Evolutionary conservation across 2,113 vertebrate species (phyloP).

Genomic region (Pristiophorus japonicus): DNA sequence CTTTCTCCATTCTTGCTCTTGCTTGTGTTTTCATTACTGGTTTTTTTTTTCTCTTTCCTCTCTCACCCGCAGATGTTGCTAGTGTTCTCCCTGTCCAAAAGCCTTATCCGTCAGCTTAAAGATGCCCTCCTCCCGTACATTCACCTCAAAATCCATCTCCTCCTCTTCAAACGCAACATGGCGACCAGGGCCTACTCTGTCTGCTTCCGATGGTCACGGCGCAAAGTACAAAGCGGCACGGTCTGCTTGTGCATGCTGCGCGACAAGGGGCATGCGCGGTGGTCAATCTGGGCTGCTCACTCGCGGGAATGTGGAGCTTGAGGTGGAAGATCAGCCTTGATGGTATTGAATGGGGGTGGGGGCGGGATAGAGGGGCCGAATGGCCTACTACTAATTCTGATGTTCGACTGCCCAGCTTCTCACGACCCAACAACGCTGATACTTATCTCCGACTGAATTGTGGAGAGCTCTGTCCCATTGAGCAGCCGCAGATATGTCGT

Average conservation of each 20-base stretch:
- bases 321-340: too few species aligned
- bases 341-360: too few species aligned
- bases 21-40: slow-evolving; percentile 43
- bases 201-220: slow-evolving; percentile 40
- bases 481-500: neutral
- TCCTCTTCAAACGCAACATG: slow-evolving; percentile 52
- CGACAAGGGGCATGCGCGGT: neutral
- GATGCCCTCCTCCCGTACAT: slow-evolving; percentile 65
- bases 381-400: too few species aligned
- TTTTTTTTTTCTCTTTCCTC: slow-evolving; percentile 42
- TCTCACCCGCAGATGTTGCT: slow-evolving; percentile 67
- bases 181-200: neutral
- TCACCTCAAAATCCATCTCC: slow-evolving; percentile 65
- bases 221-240: slow-evolving; percentile 45
- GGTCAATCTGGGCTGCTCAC: neutral
- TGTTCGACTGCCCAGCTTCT: neutral
- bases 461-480: neutral
- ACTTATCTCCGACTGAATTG: neutral
- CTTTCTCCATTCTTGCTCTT: too few species aligned
- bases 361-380: too few species aligned
- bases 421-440: neutral
- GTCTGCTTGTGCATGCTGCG: neutral
- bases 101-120: slow-evolving; percentile 74
- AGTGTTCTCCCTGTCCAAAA: slow-evolving; percentile 73
- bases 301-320: neutral